phyloP scores from a whole-genome alignment of 37 sponge, comb jelly and placozoan genomes.

The Petrosia ficiformis region DNA sequence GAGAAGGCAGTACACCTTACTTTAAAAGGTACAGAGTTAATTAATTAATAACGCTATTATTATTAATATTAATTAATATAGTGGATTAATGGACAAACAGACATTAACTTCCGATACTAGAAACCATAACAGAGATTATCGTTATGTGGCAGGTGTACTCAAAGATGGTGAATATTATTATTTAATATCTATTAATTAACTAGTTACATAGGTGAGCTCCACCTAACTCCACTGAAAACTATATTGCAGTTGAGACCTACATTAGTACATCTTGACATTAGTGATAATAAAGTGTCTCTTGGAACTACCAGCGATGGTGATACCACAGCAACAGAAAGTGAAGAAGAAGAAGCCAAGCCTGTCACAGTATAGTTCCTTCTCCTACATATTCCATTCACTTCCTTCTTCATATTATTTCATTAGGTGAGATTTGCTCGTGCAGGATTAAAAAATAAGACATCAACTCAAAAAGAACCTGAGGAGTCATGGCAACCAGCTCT shows the following conservation, averaged over 20 bases:
- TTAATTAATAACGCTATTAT: background rate
- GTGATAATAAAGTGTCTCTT: constrained; percentile 5
- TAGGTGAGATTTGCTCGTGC: constrained; percentile 1
- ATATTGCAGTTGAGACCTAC: constrained; percentile 57
- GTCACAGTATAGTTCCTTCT: constrained; percentile 53
- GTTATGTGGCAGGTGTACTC: constrained; percentile 58
- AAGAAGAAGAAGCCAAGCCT: constrained; percentile 73
- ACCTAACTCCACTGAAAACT: constrained; percentile 62
- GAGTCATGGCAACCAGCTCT: background rate
- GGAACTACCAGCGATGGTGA: constrained; percentile 23
- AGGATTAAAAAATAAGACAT: background rate
- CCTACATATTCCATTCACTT: background rate
- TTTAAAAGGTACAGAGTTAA: constrained; percentile 29
- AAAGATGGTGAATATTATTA: constrained; percentile 41
- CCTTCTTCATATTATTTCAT: background rate
- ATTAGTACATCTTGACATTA: constrained; percentile 45
- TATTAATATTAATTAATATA: constrained; percentile 9
- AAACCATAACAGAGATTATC: background rate
- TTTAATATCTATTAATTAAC: background rate
- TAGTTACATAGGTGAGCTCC: constrained; percentile 51
- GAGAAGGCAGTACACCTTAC: background rate
- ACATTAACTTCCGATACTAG: constrained; percentile 27
- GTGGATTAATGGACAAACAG: constrained; percentile 66
- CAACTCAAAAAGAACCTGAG: constrained; percentile 1
- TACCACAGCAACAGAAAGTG: constrained; percentile 46